Evolutionary conservation across 2,888 invertebrate genomes (phyloP).

Genomic region (Acanthacorydalis orientalis): DNA sequence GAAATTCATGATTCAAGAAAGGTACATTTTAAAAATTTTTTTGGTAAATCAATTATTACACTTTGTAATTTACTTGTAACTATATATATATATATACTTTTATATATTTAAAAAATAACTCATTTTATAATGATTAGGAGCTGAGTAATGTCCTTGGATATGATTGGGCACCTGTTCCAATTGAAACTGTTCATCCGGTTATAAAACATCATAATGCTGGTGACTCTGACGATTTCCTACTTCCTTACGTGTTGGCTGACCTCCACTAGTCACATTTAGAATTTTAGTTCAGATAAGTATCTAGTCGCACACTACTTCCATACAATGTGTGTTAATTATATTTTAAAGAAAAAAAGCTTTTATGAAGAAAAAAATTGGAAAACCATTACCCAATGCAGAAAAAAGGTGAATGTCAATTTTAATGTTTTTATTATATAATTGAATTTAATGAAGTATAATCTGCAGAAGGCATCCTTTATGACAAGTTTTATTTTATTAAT

Average conservation of each 20-base stretch:
- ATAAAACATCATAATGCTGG: conserved; percentile 31
- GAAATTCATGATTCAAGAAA: conserved; percentile 11
- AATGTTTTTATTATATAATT: too few relatives aligned
- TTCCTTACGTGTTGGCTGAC: conserved; percentile 36
- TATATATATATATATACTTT: background rate
- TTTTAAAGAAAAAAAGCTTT: too few relatives aligned
- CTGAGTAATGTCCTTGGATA: conserved; percentile 35
- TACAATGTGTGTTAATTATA: too few relatives aligned
- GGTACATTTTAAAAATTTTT: conserved; percentile 7
- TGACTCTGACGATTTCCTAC: conserved; percentile 38
- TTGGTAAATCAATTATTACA: background rate
- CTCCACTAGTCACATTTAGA: conserved; percentile 24
- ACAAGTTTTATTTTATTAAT: too few relatives aligned
- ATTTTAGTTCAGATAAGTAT: conserved; percentile 3
- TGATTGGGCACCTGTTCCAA: conserved; percentile 35
- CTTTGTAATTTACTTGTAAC: conserved; percentile 1
- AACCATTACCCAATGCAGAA: too few relatives aligned
- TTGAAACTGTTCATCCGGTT: conserved; percentile 34
- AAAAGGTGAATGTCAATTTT: too few relatives aligned
- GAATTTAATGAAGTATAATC: too few relatives aligned
- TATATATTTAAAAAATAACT: background rate
- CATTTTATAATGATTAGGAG: conserved; percentile 22
- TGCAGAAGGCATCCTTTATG: too few relatives aligned
- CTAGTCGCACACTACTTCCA: conserved; percentile 1
- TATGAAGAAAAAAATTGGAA: too few relatives aligned